phyloP scores from a whole-genome alignment of 2,113 vertebrate species.

The Eolophus roseicapilla region DNA sequence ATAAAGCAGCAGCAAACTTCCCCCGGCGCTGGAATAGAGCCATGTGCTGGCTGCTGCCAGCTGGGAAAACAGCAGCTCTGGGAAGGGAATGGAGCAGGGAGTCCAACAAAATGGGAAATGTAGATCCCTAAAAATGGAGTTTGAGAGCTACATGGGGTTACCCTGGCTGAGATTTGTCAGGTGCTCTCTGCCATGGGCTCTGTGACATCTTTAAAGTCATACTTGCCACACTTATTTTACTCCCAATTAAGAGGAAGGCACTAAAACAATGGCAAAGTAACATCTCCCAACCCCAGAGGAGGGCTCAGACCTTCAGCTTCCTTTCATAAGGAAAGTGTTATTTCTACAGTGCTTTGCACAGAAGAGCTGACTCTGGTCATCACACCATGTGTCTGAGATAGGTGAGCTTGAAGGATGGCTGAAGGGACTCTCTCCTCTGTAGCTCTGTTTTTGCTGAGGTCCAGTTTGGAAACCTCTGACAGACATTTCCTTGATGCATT shows the following conservation, averaged over 20 bases:
- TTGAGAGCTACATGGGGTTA: not conserved
- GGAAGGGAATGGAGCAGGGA: not conserved
- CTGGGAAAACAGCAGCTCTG: not conserved
- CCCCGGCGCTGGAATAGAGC: not conserved
- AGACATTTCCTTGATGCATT: not conserved
- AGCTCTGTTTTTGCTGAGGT: not conserved
- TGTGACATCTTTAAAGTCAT: not conserved
- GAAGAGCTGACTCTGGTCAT: not conserved
- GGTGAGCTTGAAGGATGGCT: rapidly evolving
- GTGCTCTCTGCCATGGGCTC: not conserved
- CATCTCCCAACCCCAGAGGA: not conserved
- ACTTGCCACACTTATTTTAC: not conserved
- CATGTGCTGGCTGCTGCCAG: not conserved
- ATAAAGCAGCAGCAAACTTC: not conserved
- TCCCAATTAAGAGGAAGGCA: not conserved
- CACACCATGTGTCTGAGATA: not conserved
- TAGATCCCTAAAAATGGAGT: not conserved
- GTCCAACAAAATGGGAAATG: rapidly evolving
- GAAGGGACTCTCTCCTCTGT: not conserved
- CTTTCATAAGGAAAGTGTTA: not conserved
- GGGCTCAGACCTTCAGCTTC: not conserved
- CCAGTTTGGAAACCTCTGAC: not conserved
- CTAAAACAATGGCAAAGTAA: not conserved
- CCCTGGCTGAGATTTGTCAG: not conserved
- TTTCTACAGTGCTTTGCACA: not conserved